Conservation (phyloP, 92 coral and sea anemone species). For the Blastomussa wellsi region DNA sequence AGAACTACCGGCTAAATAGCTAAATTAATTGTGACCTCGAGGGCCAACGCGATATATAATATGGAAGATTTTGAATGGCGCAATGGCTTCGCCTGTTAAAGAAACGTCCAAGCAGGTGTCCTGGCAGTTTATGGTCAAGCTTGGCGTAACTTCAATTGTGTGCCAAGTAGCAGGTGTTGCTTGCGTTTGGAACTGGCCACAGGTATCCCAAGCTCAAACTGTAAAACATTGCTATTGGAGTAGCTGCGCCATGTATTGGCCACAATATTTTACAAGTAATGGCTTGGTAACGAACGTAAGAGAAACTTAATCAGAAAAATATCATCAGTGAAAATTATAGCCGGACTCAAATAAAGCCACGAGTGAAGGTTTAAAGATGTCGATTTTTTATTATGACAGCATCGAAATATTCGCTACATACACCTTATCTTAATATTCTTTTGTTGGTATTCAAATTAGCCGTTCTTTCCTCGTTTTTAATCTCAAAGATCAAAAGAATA, state of each 20-base stretch:
- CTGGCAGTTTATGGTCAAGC: not conserved
- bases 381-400: no score
- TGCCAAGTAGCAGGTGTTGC: not conserved
- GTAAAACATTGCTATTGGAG: not conserved
- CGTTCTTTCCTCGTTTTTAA: no score
- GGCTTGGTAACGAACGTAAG: not conserved
- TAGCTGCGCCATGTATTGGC: not conserved
- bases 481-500: no score
- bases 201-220: not conserved
- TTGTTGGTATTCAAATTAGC: no score
- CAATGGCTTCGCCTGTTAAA: not conserved
- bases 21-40: not conserved
- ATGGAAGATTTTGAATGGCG: not conserved
- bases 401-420: no score
- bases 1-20: not conserved
- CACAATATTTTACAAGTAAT: no score
- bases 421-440: no score
- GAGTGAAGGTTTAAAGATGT: no score
- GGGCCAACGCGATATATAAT: not conserved
- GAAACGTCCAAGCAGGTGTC: not conserved
- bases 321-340: not conserved
- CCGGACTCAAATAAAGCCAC: no score
- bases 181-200: not conserved
- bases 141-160: not conserved
- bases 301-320: no score